Evolutionary conservation across 1,140 invertebrate genomes (phyloP).

Genomic region (Caenorhabditis tropicalis): DNA sequence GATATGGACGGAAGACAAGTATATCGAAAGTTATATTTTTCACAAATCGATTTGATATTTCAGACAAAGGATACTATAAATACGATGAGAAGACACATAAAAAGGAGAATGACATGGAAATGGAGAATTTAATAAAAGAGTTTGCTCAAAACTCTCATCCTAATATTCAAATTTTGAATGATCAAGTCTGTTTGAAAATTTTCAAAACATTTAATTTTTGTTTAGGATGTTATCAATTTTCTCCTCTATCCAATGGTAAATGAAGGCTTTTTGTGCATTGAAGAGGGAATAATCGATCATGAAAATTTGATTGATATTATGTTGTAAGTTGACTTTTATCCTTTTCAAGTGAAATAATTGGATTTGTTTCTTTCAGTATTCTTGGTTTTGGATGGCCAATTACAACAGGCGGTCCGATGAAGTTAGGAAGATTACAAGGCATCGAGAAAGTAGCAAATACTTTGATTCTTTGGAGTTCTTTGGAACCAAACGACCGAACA

Average conservation of each 20-base stretch:
- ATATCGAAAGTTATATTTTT: background rate
- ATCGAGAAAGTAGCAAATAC: constrained; percentile 29
- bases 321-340: constrained; percentile 53
- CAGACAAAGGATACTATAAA: constrained; percentile 52
- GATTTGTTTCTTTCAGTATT: constrained; percentile 44
- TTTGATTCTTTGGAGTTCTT: background rate
- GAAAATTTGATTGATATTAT: constrained; percentile 57
- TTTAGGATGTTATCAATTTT: constrained; percentile 72
- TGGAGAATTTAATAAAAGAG: constrained; percentile 39
- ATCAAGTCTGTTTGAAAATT: background rate
- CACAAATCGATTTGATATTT: background rate
- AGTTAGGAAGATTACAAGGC: background rate
- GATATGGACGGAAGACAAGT: constrained; percentile 60
- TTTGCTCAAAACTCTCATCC: background rate
- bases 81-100: constrained; percentile 50
- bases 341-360: background rate
- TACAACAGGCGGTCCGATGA: constrained; percentile 54
- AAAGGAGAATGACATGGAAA: constrained; percentile 48
- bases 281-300: constrained; percentile 69
- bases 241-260: constrained; percentile 71
- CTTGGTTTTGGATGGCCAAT: constrained; percentile 58
- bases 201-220: background rate
- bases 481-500: background rate
- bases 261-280: constrained; percentile 72
- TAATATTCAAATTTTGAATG: constrained; percentile 18